Percentiles rank a stretch among this genome's conserved stretches.
phyloP scores from a whole-genome alignment of 2,113 vertebrate genomes.

The Lophura nycthemera region DNA sequence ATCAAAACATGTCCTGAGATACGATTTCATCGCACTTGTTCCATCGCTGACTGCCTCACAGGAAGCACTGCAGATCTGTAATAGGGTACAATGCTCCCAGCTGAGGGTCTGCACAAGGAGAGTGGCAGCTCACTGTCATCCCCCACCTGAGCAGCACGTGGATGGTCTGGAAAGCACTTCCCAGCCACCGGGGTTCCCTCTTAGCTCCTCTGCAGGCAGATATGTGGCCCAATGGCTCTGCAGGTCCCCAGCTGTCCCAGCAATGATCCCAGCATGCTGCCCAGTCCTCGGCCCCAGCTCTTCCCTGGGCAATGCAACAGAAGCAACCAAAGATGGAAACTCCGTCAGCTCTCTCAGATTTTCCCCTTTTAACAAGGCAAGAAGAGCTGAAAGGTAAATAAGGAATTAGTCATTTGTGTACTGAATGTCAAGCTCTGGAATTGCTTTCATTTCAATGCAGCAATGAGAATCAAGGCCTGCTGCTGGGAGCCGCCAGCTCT shows the following conservation, averaged over 20 bases:
- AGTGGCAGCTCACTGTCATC: too few species aligned
- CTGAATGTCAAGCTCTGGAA: neutral
- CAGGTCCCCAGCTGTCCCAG: neutral
- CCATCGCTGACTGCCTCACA: neutral
- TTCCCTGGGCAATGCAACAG: neutral
- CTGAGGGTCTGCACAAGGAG: neutral
- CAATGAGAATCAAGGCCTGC: neutral
- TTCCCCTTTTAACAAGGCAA: neutral
- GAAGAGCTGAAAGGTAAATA: neutral
- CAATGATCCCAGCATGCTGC: neutral
- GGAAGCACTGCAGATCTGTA: neutral
- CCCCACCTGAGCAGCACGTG: too few species aligned
- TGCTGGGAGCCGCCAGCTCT: neutral
- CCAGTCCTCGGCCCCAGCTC: neutral
- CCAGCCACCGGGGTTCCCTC: fast-evolving
- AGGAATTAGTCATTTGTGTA: neutral
- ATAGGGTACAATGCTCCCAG: neutral
- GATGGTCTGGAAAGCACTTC: neutral
- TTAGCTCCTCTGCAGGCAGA: neutral
- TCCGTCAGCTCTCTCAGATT: neutral
- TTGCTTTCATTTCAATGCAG: neutral
- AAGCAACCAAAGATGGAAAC: neutral
- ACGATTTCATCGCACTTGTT: neutral
- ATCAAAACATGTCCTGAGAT: neutral
- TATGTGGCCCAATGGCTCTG: neutral